A percentile compares a stretch with the other conserved stretches of the same genome.
Evolutionary conservation across 2,888 invertebrate species (phyloP).

Genomic region (Auanema freiburgensis): DNA sequence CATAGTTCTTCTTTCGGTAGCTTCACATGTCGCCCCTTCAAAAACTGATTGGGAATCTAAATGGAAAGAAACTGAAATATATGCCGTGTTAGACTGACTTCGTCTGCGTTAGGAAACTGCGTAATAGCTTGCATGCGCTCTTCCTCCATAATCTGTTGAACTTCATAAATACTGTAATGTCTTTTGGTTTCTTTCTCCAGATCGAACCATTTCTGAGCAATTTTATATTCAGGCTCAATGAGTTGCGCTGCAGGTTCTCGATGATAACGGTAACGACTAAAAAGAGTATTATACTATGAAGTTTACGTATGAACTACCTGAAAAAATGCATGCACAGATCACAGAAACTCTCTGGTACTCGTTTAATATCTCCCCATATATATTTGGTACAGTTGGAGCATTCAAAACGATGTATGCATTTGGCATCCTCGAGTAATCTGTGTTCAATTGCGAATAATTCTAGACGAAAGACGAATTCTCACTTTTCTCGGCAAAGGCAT

Average conservation of each 20-base stretch:
- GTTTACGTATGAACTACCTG: too few relatives aligned
- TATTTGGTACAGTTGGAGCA: constrained; percentile 18
- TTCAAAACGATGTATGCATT: too few relatives aligned
- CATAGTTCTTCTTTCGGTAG: background rate
- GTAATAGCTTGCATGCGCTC: constrained; percentile 1
- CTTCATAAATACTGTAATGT: constrained; percentile 6
- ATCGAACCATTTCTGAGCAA: constrained; percentile 8
- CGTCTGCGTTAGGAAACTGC: background rate
- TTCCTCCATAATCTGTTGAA: constrained; percentile 13
- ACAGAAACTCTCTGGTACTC: constrained; percentile 4
- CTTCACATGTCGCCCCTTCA: constrained; percentile 3
- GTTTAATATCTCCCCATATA: constrained; percentile 13
- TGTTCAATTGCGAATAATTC: too few relatives aligned
- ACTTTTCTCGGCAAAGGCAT: constrained; percentile 17
- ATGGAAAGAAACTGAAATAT: too few relatives aligned
- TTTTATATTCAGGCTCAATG: constrained; percentile 12
- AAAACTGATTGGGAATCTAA: constrained; percentile 6
- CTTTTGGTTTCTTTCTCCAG: constrained; percentile 1
- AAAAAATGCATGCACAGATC: too few relatives aligned
- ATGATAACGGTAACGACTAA: constrained; percentile 6
- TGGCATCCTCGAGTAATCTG: too few relatives aligned
- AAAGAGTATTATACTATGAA: background rate
- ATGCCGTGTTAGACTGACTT: too few relatives aligned
- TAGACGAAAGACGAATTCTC: background rate
- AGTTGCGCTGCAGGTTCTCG: background rate